Conservation (phyloP, 2,888 invertebrate genomes). For the Nemapogon koenigi region DNA sequence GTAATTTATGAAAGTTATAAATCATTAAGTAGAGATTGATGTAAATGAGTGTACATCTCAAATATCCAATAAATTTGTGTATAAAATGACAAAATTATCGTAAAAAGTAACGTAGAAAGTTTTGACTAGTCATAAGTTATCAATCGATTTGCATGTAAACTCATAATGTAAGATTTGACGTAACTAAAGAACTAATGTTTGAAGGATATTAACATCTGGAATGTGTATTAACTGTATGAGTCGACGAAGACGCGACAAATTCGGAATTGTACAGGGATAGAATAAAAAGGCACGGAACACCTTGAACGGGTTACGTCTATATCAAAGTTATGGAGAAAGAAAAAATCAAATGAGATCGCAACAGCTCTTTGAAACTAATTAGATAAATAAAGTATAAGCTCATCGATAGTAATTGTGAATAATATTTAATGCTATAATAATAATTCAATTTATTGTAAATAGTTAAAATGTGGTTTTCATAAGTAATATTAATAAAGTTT, state of each 20-base stretch:
- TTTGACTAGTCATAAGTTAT: constrained; percentile 62
- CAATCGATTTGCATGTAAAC: constrained; percentile 44
- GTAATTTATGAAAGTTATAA: no score
- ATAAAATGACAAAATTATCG: constrained; percentile 21
- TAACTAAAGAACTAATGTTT: neutral
- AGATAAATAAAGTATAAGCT: constrained; percentile 38
- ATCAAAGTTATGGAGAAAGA: no score
- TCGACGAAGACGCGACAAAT: constrained; percentile 35
- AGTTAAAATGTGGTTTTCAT: constrained; percentile 32
- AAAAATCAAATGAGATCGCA: constrained; percentile 28
- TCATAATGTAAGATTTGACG: constrained; percentile 22
- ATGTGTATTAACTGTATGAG: constrained; percentile 14
- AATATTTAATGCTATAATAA: constrained; percentile 28
- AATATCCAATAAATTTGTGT: no score
- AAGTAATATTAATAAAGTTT: constrained; percentile 47
- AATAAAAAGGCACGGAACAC: constrained; percentile 28
- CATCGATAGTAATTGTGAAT: constrained; percentile 46
- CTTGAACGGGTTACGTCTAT: no score
- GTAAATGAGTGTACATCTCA: no score
- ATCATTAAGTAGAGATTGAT: no score
- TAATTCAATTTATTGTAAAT: constrained; percentile 48
- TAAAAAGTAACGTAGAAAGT: constrained; percentile 44
- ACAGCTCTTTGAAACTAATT: constrained; percentile 50
- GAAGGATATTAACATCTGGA: constrained; percentile 3
- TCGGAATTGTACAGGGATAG: constrained; percentile 64